Conservation (phyloP, 2,888 invertebrate species). For the Chymomyza caudatula region DNA sequence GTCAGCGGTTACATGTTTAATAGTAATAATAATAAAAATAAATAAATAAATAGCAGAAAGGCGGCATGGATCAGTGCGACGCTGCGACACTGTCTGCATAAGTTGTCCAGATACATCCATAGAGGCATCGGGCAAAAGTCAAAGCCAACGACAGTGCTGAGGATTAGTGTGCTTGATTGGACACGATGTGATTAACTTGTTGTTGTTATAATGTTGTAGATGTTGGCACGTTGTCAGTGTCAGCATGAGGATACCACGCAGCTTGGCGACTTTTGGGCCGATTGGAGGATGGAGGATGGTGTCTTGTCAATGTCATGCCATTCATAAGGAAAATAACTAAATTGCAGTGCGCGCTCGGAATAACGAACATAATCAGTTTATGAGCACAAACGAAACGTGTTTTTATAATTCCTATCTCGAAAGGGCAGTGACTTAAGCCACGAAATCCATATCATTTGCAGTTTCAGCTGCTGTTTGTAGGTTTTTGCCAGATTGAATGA, state of each 20-base stretch:
- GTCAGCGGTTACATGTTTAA: conserved; percentile 45
- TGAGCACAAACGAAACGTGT: neutral
- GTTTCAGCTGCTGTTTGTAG: too few species aligned
- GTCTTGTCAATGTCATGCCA: neutral
- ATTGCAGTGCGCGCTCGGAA: neutral
- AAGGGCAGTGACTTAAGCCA: neutral
- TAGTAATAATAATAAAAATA: conserved; percentile 65
- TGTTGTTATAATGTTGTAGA: conserved; percentile 23
- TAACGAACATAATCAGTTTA: neutral
- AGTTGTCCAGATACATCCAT: conserved; percentile 16
- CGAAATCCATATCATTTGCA: too few species aligned
- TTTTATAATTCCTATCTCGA: neutral
- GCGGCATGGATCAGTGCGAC: conserved; percentile 17
- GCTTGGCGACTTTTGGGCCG: too few species aligned
- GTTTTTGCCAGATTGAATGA: too few species aligned
- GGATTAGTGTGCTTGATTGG: conserved; percentile 76
- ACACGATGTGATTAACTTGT: conserved; percentile 75
- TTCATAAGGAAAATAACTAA: neutral
- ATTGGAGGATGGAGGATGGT: neutral
- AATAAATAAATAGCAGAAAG: conserved; percentile 10
- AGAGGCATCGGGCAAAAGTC: neutral
- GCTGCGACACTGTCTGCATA: conserved; percentile 1
- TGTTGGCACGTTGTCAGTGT: neutral
- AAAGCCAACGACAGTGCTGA: conserved; percentile 15
- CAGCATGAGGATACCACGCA: neutral